Percentiles rank a stretch among this genome's conserved stretches.
Evolutionary conservation across 2,797 vertebrate genomes (phyloP).

Genomic region (Myotis myotis): DNA sequence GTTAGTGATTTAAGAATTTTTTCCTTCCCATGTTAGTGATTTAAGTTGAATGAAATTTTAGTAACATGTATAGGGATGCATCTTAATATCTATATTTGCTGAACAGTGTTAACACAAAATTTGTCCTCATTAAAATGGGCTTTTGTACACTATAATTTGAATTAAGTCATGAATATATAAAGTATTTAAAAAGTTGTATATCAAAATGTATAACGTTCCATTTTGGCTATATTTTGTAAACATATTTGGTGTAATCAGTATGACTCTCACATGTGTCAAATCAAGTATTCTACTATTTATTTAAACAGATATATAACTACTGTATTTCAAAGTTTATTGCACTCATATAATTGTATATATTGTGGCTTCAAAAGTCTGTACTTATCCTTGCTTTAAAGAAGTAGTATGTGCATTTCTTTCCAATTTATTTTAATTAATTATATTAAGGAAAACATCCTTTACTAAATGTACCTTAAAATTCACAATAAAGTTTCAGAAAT

Average conservation of each 20-base stretch:
- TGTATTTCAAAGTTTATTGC: constrained; percentile 87
- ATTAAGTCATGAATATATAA: constrained; percentile 81
- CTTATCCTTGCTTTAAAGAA: constrained; percentile 86
- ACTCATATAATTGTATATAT: constrained; percentile 89
- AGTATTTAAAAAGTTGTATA: constrained; percentile 84
- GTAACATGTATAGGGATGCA: constrained; percentile 79
- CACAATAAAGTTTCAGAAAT: constrained; percentile 90
- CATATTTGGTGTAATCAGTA: constrained; percentile 84
- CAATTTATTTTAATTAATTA: constrained; percentile 86
- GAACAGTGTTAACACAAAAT: constrained; percentile 78
- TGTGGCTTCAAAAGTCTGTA: constrained; percentile 88
- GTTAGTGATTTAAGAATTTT: constrained; percentile 81
- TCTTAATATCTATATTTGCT: constrained; percentile 79
- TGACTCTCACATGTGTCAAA: constrained; percentile 85
- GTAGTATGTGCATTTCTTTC: constrained; percentile 86
- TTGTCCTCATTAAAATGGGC: constrained; percentile 81
- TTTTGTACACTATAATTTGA: constrained; percentile 83
- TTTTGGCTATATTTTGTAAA: constrained; percentile 86
- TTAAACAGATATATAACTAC: constrained; percentile 84
- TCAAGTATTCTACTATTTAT: constrained; percentile 83
- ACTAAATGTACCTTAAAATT: constrained; percentile 88
- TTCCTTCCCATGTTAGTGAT: constrained; percentile 81
- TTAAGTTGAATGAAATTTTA: constrained; percentile 82
- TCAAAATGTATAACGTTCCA: constrained; percentile 85
- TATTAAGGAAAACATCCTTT: constrained; percentile 85